Evolutionary conservation across 2,888 invertebrate species (phyloP).

Genomic region (Andrena trimmerana): DNA sequence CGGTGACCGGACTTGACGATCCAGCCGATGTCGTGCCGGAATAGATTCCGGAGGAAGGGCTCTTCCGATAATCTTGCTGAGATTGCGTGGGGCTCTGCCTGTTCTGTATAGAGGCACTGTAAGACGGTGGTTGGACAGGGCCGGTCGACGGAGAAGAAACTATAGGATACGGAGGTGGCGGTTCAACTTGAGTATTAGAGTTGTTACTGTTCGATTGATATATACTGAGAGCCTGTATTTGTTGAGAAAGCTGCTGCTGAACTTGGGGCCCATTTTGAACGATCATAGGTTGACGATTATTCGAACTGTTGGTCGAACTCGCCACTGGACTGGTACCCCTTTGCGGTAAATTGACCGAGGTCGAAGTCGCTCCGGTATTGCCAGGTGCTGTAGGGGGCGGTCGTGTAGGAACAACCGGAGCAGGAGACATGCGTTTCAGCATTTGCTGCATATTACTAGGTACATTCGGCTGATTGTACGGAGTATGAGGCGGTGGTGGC

Average conservation of each 20-base stretch:
- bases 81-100: constrained; percentile 94
- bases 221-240: constrained; percentile 94
- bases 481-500: constrained; percentile 87
- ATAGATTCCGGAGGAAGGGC: constrained; percentile 94
- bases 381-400: constrained; percentile 88
- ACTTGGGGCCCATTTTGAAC: constrained; percentile 93
- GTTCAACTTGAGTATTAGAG: constrained; percentile 83
- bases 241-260: constrained; percentile 94
- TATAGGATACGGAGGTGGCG: constrained; percentile 87
- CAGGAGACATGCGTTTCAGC: constrained; percentile 92
- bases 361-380: constrained; percentile 78
- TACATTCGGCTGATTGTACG: constrained; percentile 86
- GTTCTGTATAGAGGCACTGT: constrained; percentile 94
- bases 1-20: constrained; percentile 93
- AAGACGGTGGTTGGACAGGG: constrained; percentile 93
- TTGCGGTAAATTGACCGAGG: constrained; percentile 86
- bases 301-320: constrained; percentile 83
- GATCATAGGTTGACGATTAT: constrained; percentile 91
- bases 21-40: constrained; percentile 93
- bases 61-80: constrained; percentile 92
- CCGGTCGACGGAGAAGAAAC: constrained; percentile 87
- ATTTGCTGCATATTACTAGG: constrained; percentile 90
- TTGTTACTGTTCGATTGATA: constrained; percentile 88
- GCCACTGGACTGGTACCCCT: constrained; percentile 92
- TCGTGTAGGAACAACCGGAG: constrained; percentile 89